Base-by-base conservation (phyloP, 2,797 vertebrate species). In the Malacoraja senta region DNA sequence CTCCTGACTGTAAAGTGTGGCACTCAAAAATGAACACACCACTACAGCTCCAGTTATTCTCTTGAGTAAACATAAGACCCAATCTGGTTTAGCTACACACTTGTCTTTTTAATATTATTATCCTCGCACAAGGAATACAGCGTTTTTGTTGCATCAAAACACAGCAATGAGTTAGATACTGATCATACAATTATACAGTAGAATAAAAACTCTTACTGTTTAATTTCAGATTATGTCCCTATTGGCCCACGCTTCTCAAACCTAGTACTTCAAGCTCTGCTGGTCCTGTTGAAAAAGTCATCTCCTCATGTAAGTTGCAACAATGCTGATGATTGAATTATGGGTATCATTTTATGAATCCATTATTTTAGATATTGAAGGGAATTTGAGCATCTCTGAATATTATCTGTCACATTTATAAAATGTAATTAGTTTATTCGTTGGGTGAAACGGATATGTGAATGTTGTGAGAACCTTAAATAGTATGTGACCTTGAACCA, bases 211-310 rank as follows among this genome's bases (percentile, higher is more conserved):
- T 65, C 0, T 35, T 78, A 12, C 29, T 65, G 6, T 93, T 95
- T 76, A 94, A 32, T 96, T 96, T 93, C 96, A 99, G 98, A 99
- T 96, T 99, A 97, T 84, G 98, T 99, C 80, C 98, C 98, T 0
- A 98, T 99, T 58, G 98, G 98, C 7, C 98, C 98, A 65, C 97
- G 98, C 8, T 99, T 99, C 96, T 99, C 98, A 93, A 99, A 99
- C 94, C 96, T 98, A 94, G 98, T 99, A 72, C 94, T 99, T 93
- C 98, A 99, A 94, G 97, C 98, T 90, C 95, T 99, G 83, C 97
- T 99, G 93, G 98, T 99, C 83, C 96, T 99, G 94, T 95, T 99
- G 93, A 99, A 99, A 96, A 99, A 99, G 95, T 96, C 97, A 1
- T 98, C 98, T 81, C 98, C 98, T 3, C 97, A 98, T 96, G 98